Conservation (phyloP, 2,797 vertebrate species). For the Sarcophilus harrisii region DNA sequence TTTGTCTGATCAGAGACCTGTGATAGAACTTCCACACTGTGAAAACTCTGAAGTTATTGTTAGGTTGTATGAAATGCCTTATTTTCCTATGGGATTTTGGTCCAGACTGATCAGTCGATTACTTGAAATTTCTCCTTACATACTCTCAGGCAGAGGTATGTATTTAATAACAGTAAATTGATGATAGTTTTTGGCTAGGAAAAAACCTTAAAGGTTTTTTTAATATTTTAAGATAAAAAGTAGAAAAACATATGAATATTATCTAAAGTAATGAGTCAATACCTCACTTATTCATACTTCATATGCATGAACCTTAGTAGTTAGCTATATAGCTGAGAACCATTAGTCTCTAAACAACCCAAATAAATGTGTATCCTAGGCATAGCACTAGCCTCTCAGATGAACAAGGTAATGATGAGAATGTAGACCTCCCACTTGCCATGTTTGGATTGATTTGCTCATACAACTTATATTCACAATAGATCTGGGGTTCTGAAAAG, state of each 20-base stretch:
- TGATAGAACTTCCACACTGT: slow-evolving; percentile 95
- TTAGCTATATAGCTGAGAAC: slow-evolving; percentile 35
- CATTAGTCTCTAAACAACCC: not conserved
- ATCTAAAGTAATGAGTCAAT: not conserved
- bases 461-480: not conserved
- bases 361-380: not conserved
- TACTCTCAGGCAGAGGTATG: slow-evolving; percentile 93
- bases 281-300: slow-evolving; percentile 8
- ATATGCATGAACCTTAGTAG: not conserved
- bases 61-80: slow-evolving; percentile 97
- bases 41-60: slow-evolving; percentile 96
- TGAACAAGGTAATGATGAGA: not conserved
- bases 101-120: slow-evolving; percentile 94
- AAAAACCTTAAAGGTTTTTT: not conserved
- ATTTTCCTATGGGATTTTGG: slow-evolving; percentile 99
- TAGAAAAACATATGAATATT: slow-evolving; percentile 20
- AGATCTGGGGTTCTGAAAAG: not conserved
- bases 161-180: slow-evolving; percentile 35
- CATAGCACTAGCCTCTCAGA: not conserved
- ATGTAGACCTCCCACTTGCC: not conserved
- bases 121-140: slow-evolving; percentile 93
- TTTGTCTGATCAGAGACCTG: slow-evolving; percentile 93
- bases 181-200: not conserved
- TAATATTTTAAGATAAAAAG: slow-evolving; percentile 33
- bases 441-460: not conserved